Evolutionary conservation across 2,113 vertebrate species (phyloP), one percentile per base, ranked within the genome.

Genomic region (Catharus minimus): DNA sequence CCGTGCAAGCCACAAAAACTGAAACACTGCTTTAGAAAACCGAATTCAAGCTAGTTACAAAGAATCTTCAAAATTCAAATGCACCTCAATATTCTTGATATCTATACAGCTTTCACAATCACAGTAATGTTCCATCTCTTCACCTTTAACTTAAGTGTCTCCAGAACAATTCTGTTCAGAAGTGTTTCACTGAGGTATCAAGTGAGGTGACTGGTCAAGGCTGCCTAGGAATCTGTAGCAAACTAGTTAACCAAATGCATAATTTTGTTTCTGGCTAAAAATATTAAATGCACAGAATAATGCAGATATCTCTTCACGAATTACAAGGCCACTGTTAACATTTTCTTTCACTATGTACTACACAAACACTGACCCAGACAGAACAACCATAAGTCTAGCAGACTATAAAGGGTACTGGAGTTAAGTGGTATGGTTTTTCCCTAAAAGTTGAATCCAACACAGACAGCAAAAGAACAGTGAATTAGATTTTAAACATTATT

Each of bases 401-500:
- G 80, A 83, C 64, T 83, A 66, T 39, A 88, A 86, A 86, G 52
- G 6, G 28, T 85, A 76, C 50, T 56, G 21, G 50, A 90, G 32
- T 53, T 82, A 82, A 65, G 27, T 65, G 19, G 21, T 27, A 86
- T 20, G 32, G 2, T 41, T 92, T 92, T 74, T 86, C 76, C 80
- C 72, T 74, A 47, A 55, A 88, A 88, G 52, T 30, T 90, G 67
- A 94, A 73, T 50, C 58, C 39, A 94, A 58, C 2, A 15, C 39
- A 80, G 55, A 76, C 78, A 60, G 57, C 44, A 93, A 90, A 73
- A 77, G 55, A 94, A 92, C 10, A 78, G 43, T 83, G 52, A 82
- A 74, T 90, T 56, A 88, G 39, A 78, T 71, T 79, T 78, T 60
- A 79, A 84, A 84, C 16, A 88, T 47, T 69, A 43, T 92, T 90